Base-by-base conservation (phyloP, 2,113 vertebrate genomes). In the Enhydra lutris region DNA sequence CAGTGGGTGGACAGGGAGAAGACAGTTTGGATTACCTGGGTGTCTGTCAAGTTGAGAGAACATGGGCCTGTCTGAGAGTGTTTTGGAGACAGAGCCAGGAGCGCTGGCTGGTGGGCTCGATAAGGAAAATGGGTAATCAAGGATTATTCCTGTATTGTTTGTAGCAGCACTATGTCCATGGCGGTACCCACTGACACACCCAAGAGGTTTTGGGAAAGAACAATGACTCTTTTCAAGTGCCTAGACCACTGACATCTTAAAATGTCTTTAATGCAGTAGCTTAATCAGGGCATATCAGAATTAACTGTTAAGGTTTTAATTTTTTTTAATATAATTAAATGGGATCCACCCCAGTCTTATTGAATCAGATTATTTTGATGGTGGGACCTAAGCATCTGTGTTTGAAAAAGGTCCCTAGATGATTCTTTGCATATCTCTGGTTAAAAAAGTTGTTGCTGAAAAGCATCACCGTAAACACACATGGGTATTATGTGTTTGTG, bases 321-420 rank as follows among this genome's bases (percentile, higher is more conserved):
- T 67, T 63, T 57, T 45, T 52, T 36, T 12, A 67, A 57, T 31
- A 15, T 9, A 73, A 29, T n/a, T 76, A 18, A 26, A 12, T 52
- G 20, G 14, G 36, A n/a, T 31, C 17, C 34, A 39, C 31, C 24
- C 10, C 13, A 39, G 7, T 89, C 52, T 83, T 95, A 63, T 6
- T 80, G 24, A 93, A 34, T 88, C 31, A 36, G 21, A 23, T 34
- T 80, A 86, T 59, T 96, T 89, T 31, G 13, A 91, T 73, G 17
- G 10, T 29, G 4, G 14, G 29, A 36, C 18, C 34, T 65, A 96
- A 84, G 15, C 55, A 65, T 71, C n/a, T 95, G 21, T 96, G 71
- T 95, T 85, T 88, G 18, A 59, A 61, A 79, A 96, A 82, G 12
- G 80, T 34, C 15, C 12, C n/a, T 55, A 69, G 47, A 26, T 63